phyloP scores from a whole-genome alignment of 2,113 vertebrate species.

The Chaetura pelagica region DNA sequence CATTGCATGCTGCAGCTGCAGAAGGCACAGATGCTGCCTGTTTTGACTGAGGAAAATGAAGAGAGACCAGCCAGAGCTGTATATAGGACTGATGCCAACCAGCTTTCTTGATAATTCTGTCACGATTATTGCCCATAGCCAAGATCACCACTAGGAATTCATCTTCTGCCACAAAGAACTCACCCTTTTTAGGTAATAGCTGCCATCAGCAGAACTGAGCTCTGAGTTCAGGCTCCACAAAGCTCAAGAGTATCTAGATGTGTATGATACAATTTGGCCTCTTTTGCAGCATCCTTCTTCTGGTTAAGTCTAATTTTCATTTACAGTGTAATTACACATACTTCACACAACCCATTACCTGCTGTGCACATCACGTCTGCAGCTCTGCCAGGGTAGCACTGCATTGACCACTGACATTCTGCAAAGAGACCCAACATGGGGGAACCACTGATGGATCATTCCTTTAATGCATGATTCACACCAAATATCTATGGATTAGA shows the following conservation, averaged over 20 bases:
- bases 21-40: neutral
- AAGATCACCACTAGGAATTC: neutral
- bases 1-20: neutral
- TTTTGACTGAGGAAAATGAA: neutral
- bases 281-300: neutral
- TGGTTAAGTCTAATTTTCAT: neutral
- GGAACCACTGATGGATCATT: neutral
- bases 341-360: neutral
- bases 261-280: neutral
- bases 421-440: neutral
- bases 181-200: neutral
- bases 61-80: neutral
- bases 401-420: neutral
- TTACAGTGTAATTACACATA: neutral
- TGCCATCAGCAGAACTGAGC: neutral
- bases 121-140: neutral
- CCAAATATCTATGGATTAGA: neutral
- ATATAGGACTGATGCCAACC: neutral
- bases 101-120: neutral
- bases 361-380: rapidly evolving
- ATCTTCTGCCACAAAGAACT: neutral
- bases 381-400: neutral
- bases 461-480: neutral
- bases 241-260: neutral
- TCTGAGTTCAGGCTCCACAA: neutral